These are phyloP conservation scores for Synergus laeviventris DNA, from an alignment of 2,888 invertebrate genomes.

Conservation along the genomic window DNA sequence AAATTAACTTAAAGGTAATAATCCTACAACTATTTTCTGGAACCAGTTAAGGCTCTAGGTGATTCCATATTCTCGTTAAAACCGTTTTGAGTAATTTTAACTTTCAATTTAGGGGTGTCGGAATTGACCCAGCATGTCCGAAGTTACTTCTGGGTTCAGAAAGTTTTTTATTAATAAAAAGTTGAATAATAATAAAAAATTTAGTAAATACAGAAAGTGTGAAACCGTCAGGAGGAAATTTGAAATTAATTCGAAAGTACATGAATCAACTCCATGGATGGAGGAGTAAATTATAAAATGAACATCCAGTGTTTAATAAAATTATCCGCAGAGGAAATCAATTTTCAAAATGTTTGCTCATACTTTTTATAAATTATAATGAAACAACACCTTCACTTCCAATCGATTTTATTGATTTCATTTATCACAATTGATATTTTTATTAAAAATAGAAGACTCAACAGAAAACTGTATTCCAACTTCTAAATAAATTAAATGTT, in stretches of 20 bases:
- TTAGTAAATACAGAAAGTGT: too few relatives aligned
- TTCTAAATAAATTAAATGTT: too few relatives aligned
- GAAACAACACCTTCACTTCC: not conserved
- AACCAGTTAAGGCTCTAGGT: not conserved
- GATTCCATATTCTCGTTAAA: not conserved
- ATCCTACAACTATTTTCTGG: too few relatives aligned
- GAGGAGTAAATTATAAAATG: not conserved
- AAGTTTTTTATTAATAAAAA: too few relatives aligned
- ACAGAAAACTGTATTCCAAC: not conserved
- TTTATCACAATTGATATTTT: slow-evolving; percentile 24
- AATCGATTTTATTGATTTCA: slow-evolving; percentile 15
- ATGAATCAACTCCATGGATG: not conserved
- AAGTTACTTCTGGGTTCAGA: too few relatives aligned
- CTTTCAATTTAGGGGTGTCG: too few relatives aligned
- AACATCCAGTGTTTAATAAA: not conserved
- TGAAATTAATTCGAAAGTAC: not conserved
- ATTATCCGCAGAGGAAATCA: not conserved
- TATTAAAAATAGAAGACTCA: not conserved
- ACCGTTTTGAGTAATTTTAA: not conserved
- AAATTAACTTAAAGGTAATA: too few relatives aligned
- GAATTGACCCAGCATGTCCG: too few relatives aligned
- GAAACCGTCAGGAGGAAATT: too few relatives aligned
- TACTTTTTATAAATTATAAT: slow-evolving; percentile 30
- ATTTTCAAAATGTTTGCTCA: slow-evolving; percentile 12
- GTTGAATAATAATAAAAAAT: too few relatives aligned